Evolutionary conservation across 2,113 vertebrate genomes (phyloP), one percentile per base, ranked within the genome.

Genomic region (Hypomesus transpacificus): DNA sequence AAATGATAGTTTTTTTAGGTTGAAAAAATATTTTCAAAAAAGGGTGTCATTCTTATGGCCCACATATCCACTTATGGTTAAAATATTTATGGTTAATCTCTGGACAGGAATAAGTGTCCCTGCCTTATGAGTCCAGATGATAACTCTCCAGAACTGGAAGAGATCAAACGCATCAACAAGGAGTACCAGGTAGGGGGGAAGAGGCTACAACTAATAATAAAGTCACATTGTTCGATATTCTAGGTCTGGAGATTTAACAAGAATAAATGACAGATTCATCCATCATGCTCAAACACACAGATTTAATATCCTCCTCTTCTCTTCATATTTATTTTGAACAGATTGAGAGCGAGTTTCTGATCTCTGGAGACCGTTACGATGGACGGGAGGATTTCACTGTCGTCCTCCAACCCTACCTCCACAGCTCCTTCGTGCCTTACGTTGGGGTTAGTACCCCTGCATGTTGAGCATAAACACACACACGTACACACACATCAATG

Each of bases 321-420:
- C 17, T 64, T 17, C 20, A 18, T 7, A 65, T 50, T 59, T 57
- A 16, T 28, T 68, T 1, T 57, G n/a, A 21, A 11, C 20, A 92
- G 91, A 66, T 39, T 75, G 86, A 88, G 56, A 65, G 85, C 1
- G 68, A 87, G 60, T 20, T 67, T 68, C 75, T 96, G 63, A 63
- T 94, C 78, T 91, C 68, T 76, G 83, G 86, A 0, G 73, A 84
- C 34, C 90, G 81, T 14, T 96, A 96, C 0, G 80, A 87, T 0
- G 74, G 82, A 31, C 89, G 75, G 1, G 89, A 96, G 21, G 95
- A 97, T 76, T 97, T 97, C 1, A 75, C 92, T 0, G 88, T 93
- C 6, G 93, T 96, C 2, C 78, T 91, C 26, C 96, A 97, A 76
- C 95, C 96, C 0, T 97, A 94, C 84, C 90, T 97, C 84, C 83